Percentiles rank a stretch among this genome's conserved stretches.
These are phyloP conservation scores for Prosapia bicincta DNA, from an alignment of 2,888 invertebrate species.

Conservation along the genomic window DNA sequence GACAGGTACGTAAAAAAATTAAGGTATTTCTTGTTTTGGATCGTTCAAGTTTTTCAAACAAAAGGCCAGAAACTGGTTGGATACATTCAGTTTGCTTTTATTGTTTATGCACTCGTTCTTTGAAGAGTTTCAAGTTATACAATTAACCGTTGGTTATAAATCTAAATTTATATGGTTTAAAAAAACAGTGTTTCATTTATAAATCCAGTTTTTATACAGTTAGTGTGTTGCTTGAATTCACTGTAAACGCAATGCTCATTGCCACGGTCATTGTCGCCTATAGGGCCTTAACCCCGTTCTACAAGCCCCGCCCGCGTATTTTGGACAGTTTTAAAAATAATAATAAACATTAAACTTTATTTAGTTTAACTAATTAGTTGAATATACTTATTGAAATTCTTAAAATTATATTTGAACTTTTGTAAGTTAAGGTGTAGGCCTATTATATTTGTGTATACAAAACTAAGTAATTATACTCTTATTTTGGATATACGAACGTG, in stretches of 20 bases:
- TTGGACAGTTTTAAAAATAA: no score
- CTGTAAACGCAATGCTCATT: background rate
- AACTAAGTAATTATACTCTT: no score
- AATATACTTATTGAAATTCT: no score
- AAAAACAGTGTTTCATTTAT: background rate
- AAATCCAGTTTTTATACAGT: background rate
- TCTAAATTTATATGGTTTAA: background rate
- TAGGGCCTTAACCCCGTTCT: background rate
- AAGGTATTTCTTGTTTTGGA: no score
- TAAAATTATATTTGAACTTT: no score
- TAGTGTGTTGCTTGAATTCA: background rate
- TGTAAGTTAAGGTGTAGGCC: no score
- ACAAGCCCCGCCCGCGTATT: background rate
- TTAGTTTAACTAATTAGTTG: no score
- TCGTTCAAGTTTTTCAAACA: background rate
- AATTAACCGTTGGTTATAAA: background rate
- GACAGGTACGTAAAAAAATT: conserved; percentile 67
- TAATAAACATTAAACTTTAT: no score
- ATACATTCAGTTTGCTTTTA: background rate
- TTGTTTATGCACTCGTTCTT: background rate
- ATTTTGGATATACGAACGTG: no score
- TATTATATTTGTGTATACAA: no score
- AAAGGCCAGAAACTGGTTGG: background rate
- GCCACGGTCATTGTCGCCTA: conserved; percentile 2
- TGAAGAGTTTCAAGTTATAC: background rate